Evolutionary conservation across 2,888 invertebrate genomes (phyloP), one percentile per base, ranked within the genome.

Genomic region (Macrosiphum euphorbiae): DNA sequence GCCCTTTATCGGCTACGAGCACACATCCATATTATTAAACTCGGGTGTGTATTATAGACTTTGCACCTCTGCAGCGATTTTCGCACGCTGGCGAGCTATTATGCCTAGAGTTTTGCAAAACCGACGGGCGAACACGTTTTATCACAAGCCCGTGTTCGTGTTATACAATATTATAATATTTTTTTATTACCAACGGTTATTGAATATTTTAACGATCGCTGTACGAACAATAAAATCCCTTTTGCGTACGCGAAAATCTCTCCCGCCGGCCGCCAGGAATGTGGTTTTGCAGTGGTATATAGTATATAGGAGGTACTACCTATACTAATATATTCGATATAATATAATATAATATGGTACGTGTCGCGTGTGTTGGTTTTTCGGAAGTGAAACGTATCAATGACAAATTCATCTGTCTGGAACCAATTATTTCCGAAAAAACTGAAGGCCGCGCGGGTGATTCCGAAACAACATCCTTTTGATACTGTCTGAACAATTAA

Each of bases 341-440:
- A 55, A n/a, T 28, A n/a, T 67, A n/a, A n/a, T 67, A n/a, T 61
- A 13, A 61, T 67, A 67, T 67, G n/a, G 16, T 67, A 41, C 35
- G 35, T 78, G 20, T 78, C 35, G 78, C 35, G 78, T 35, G 35
- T 78, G 35, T 78, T 35, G 78, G n/a, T 78, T 78, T 78, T 35
- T 78, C 55, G 35, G 44, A 86, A 84, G 3, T 35, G 47, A 85
- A 85, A 85, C 41, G 35, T 52, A 92, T 92, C 61, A 67, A 58
- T 61, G 91, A 61, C 58, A 44, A 58, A 86, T 86, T 47, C 58
- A 58, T 86, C 50, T 47, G 86, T 86, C 85, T 86, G 86, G 26
- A 86, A 47, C 47, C 47, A 58, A 92, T 92, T 86, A 92, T 92
- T 92, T 91, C 58, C 91, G n/a, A 91, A 86, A 84, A 91, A 91